phyloP scores from a whole-genome alignment of 2,113 vertebrate species.

The Clarias macrocephalus region DNA sequence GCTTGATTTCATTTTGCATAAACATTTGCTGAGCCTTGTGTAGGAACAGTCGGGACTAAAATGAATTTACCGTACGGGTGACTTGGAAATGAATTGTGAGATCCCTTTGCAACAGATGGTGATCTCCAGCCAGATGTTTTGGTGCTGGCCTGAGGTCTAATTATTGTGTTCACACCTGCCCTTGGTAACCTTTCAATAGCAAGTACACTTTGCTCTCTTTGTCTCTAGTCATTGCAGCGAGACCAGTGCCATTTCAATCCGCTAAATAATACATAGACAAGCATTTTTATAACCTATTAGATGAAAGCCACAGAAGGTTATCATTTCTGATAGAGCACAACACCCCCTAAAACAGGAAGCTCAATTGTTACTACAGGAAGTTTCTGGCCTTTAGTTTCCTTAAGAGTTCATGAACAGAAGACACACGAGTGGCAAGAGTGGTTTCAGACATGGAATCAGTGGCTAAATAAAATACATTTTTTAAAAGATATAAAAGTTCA shows the following conservation, averaged over 20 bases:
- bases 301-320: conserved; percentile 54
- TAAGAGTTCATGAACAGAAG: conserved; percentile 27
- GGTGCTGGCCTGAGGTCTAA: neutral
- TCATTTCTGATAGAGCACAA: conserved; percentile 56
- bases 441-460: conserved; percentile 26
- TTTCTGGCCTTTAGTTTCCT: conserved; percentile 47
- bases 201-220: neutral
- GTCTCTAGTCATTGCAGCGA: neutral
- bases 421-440: conserved; percentile 37
- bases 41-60: neutral
- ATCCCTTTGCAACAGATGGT: neutral
- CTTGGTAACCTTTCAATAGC: conserved; percentile 6
- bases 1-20: neutral
- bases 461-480: neutral
- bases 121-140: neutral
- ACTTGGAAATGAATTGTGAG: neutral
- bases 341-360: conserved; percentile 53
- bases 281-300: conserved; percentile 47
- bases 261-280: conserved; percentile 17
- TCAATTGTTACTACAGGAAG: conserved; percentile 58
- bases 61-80: neutral
- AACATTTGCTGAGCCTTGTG: neutral
- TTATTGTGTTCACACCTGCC: neutral
- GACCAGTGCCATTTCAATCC: conserved; percentile 32
- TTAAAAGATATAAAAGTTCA: neutral